A percentile compares a stretch with the other conserved stretches of the same genome.
phyloP scores from a whole-genome alignment of 2,888 invertebrate species.

The Ormia ochracea region DNA sequence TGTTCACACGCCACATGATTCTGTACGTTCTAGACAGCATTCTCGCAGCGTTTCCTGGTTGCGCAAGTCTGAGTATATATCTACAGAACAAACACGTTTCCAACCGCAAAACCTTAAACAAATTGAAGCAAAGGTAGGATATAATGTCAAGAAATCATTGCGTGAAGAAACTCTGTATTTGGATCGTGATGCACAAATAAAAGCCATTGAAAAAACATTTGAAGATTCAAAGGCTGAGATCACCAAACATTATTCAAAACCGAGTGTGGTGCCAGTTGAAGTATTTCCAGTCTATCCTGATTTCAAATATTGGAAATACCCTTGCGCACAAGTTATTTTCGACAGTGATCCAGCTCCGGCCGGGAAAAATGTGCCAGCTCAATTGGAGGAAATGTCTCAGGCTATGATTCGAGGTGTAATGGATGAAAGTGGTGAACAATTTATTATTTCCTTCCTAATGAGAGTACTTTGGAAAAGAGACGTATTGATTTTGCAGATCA shows the following conservation, averaged over 20 bases:
- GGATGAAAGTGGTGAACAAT: conserved; percentile 99
- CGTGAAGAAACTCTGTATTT: conserved; percentile 95
- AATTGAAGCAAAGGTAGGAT: conserved; percentile 99
- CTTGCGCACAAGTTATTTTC: conserved; percentile 98
- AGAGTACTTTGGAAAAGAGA: conserved; percentile 92
- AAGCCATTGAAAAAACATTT: conserved; percentile 98
- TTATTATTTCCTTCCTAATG: conserved; percentile 99
- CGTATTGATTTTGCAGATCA: conserved; percentile 86
- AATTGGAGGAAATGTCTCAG: conserved; percentile 98
- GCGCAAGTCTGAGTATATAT: conserved; percentile 98
- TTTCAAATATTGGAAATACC: conserved; percentile 97
- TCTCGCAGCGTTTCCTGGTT: conserved; percentile 98
- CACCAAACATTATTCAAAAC: conserved; percentile 96
- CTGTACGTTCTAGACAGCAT: conserved; percentile 94
- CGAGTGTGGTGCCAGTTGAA: conserved; percentile 94
- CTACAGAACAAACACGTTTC: conserved; percentile 98
- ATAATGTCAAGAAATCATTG: conserved; percentile 95
- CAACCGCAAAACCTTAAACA: conserved; percentile 97
- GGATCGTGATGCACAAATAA: conserved; percentile 97
- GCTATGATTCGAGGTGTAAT: conserved; percentile 99
- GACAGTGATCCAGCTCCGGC: conserved; percentile 98
- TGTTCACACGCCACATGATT: conserved; percentile 90
- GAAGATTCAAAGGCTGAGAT: conserved; percentile 90
- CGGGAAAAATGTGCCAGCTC: conserved; percentile 89
- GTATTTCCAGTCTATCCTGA: conserved; percentile 94